Base-by-base conservation (phyloP, 2,113 vertebrate species). In the Nyctereutes procyonoides region DNA sequence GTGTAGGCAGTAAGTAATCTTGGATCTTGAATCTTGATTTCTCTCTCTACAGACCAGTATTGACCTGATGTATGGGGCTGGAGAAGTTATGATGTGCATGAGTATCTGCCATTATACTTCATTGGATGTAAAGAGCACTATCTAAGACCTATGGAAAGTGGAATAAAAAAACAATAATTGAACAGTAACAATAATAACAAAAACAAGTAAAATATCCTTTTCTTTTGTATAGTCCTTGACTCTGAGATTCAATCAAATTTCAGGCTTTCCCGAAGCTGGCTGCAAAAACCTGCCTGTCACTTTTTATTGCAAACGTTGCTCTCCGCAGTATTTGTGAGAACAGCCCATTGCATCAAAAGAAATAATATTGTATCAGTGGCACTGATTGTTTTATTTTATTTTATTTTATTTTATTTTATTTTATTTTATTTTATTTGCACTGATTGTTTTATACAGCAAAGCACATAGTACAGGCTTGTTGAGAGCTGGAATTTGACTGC, bases 1-100 rank as follows among this genome's bases (percentile, higher is more conserved):
- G 12, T 30, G 26, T 90, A 96, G 76, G 84, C 73, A 90, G 88
- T 88, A 87, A 82, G 88, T 88, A 87, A 82, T 96, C 95, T 95
- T 96, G 95, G 81, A 83, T 98, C 95, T 98, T 85, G 83, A 95
- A 87, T 96, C 95, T 96, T 97, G 80, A 98, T 98, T 98, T 95
- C 56, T 56, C 90, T 69, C 55, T 84, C 92, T 93, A 79, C 80
- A 88, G 43, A 97, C 87, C 38, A 95, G 93, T 93, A 93, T 89
- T 96, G 77, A 92, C 79, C 60, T 98, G 69, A 97, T 63, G 67
- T 93, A 86, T 38, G 53, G 87, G 53, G 62, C 63, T 32, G 89
- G 95, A 95, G 62, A 56, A 55, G 16, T 87, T 93, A 55, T 20
- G 86, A 60, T 58, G 22, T 48, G 58, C 86, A 28, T 94, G 82